A percentile compares a stretch with the other conserved stretches of the same genome.
phyloP scores from a whole-genome alignment of 2,113 vertebrate species.

The Rynchops niger region DNA sequence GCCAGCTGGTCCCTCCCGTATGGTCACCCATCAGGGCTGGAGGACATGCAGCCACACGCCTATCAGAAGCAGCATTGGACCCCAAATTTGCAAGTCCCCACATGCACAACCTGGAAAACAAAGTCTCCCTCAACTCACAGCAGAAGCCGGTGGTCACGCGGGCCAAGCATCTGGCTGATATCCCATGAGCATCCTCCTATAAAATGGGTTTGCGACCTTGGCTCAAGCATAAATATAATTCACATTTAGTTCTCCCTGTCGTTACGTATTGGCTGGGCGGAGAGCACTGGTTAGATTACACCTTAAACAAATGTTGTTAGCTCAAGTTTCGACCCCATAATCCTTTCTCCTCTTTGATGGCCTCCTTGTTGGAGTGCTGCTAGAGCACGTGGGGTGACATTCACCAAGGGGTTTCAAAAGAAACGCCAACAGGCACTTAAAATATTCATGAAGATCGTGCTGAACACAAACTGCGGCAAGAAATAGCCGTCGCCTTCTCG shows the following conservation, averaged over 20 bases:
- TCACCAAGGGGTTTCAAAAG: neutral
- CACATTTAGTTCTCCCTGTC: neutral
- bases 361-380: neutral
- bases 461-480: neutral
- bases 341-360: neutral
- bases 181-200: neutral
- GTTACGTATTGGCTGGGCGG: rapidly evolving
- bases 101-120: neutral
- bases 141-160: neutral
- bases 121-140: neutral
- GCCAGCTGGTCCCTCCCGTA: neutral
- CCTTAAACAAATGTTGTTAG: neutral
- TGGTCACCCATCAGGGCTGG: neutral
- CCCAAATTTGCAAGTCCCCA: neutral
- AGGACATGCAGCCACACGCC: neutral
- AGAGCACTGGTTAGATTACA: neutral
- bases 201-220: neutral
- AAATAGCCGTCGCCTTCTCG: neutral
- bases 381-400: rapidly evolving
- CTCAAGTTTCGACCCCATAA: neutral
- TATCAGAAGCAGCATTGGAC: neutral
- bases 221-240: neutral
- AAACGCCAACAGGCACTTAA: neutral
- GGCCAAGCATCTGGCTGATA: neutral
- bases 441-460: neutral